Percentiles rank a stretch among this genome's conserved stretches.
phyloP scores from a whole-genome alignment of 2,888 invertebrate genomes.

The Nomada fabriciana region DNA sequence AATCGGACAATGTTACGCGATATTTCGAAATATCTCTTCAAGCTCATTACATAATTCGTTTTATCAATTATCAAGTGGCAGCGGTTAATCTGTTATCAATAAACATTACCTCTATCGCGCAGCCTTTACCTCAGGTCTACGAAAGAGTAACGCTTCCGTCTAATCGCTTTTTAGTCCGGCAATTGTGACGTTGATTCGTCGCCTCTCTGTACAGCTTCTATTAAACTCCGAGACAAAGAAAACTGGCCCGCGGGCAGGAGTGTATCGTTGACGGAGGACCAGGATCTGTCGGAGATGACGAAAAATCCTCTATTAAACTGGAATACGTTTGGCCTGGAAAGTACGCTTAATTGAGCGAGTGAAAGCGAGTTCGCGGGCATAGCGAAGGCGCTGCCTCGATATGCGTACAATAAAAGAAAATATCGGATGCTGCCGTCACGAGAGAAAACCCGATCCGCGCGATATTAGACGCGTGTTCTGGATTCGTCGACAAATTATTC shows the following conservation, averaged over 20 bases:
- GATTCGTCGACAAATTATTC: constrained; percentile 28
- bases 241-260: no score
- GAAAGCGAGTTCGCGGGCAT: constrained; percentile 68
- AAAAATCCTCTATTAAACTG: constrained; percentile 50
- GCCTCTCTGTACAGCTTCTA: no score
- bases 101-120: not conserved
- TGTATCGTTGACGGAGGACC: not conserved
- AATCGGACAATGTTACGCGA: not conserved
- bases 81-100: not conserved
- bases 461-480: constrained; percentile 51
- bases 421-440: constrained; percentile 54
- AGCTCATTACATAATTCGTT: not conserved
- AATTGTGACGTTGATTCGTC: no score
- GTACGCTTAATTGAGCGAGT: constrained; percentile 69
- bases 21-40: not conserved
- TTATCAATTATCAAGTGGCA: not conserved
- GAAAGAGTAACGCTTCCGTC: no score
- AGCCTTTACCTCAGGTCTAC: not conserved
- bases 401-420: constrained; percentile 70
- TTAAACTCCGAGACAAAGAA: no score
- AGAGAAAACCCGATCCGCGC: constrained; percentile 59
- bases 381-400: constrained; percentile 68
- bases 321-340: constrained; percentile 66
- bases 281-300: not conserved
- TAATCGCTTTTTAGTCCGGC: no score